Base-by-base conservation (phyloP, 2,113 vertebrate species). In the Mormyrus lacerda region DNA sequence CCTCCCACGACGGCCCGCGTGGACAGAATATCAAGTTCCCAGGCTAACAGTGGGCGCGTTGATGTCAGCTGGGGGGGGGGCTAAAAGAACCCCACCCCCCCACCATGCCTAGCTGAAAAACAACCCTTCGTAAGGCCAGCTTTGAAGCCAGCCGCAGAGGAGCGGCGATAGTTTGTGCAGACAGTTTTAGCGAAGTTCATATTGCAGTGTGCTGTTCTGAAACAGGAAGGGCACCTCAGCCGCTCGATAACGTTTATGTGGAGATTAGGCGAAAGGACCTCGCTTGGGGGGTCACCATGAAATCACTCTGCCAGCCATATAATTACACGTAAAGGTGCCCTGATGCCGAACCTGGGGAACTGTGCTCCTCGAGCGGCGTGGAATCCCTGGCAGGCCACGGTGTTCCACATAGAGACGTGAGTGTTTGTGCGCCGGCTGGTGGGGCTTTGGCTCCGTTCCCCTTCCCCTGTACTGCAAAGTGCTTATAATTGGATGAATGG, bases 401-500 rank as follows among this genome's bases (percentile, higher is more conserved):
- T 13, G 27, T 9, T 27, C 47, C 44, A 42, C 42, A 69, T 48
- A 31, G 69, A 88, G 87, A 48, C 58, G 6, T 31, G 55, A 69
- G 35, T 69, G 87, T 48, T 47, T 69, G 88, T 79, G 88, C 10
- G 48, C 76, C 27, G 50, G 88, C 69, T 21, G 48, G 31, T 10
- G 7, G 51, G 51, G 44, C n/a, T 3, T 24, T 89, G 73, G 48
- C 88, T 39, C 13, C 1, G 10, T 31, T 21, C 88, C 88, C 35
- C 88, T 82, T 91, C 82, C 89, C 91, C 90, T 89, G 53, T 89
- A 90, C 91, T 86, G 89, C 91, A 90, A 92, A 92, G 93, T 94
- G 91, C 90, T 91, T 89, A 55, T 92, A 91, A 94, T 91, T 93
- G 92, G 93, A 94, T 94, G 92, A 93, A 89, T 47, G 89, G 65